These are phyloP conservation scores for Pseudochirops corinnae DNA, from an alignment of 2,797 vertebrate species.

Conservation along the genomic window DNA sequence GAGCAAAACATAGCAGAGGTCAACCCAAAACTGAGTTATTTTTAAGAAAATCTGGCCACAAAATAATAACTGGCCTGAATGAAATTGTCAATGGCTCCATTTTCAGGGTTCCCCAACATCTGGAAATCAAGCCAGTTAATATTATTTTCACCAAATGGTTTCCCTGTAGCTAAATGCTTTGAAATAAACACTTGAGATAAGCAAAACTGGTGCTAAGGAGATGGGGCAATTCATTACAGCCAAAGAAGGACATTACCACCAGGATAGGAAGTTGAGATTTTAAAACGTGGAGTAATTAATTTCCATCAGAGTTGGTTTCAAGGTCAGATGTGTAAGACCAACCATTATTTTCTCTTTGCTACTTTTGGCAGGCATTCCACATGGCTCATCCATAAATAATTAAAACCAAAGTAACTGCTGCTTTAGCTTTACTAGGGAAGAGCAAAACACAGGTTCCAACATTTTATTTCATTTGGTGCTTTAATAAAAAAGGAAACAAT, in stretches of 20 bases:
- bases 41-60: constrained; percentile 77
- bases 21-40: constrained; percentile 76
- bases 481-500: constrained; percentile 65
- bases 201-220: constrained; percentile 81
- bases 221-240: constrained; percentile 82
- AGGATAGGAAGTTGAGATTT: constrained; percentile 83
- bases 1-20: constrained; percentile 76
- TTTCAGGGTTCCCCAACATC: constrained; percentile 54
- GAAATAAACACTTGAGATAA: constrained; percentile 85
- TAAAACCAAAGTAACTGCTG: constrained; percentile 82
- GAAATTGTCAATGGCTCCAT: constrained; percentile 66
- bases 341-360: constrained; percentile 85
- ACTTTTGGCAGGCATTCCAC: constrained; percentile 84
- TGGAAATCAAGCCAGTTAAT: constrained; percentile 79
- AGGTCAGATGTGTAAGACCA: constrained; percentile 86
- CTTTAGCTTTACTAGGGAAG: constrained; percentile 81
- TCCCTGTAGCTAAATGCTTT: constrained; percentile 76
- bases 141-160: constrained; percentile 74
- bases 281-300: constrained; percentile 84
- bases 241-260: constrained; percentile 77
- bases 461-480: constrained; percentile 76
- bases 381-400: constrained; percentile 85
- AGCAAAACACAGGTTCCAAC: constrained; percentile 71
- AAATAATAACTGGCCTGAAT: constrained; percentile 68
- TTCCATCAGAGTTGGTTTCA: constrained; percentile 85